These are phyloP conservation scores for Acleris cristana DNA, from an alignment of 2,888 invertebrate genomes.

Conservation along the genomic window DNA sequence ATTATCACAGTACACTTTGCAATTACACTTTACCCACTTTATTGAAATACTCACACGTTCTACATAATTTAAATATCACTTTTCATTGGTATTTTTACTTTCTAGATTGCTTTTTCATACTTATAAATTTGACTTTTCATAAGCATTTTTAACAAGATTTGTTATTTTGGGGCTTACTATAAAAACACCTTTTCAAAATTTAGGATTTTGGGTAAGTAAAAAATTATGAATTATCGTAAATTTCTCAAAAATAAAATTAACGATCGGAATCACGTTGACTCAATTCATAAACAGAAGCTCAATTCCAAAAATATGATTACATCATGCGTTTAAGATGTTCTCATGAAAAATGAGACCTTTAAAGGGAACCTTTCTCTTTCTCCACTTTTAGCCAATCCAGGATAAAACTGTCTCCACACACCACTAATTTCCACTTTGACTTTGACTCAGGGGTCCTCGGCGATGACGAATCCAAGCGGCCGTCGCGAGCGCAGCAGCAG, in stretches of 20 bases:
- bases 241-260: too few relatives aligned
- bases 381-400: too few relatives aligned
- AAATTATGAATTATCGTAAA: background rate
- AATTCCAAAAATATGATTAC: too few relatives aligned
- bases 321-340: too few relatives aligned
- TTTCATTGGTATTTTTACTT: constrained; percentile 2
- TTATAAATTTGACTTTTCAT: background rate
- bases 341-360: too few relatives aligned
- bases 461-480: constrained; percentile 94
- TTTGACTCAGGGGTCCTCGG: constrained; percentile 84
- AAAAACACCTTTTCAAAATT: background rate
- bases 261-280: too few relatives aligned
- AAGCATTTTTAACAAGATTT: background rate
- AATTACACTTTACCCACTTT: background rate
- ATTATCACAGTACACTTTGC: background rate
- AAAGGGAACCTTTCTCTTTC: too few relatives aligned
- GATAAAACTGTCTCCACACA: background rate
- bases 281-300: too few relatives aligned
- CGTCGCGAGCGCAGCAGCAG: constrained; percentile 94
- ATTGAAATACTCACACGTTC: background rate
- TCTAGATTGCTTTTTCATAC: constrained; percentile 12
- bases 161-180: background rate
- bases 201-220: constrained; percentile 27
- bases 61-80: background rate
- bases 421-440: background rate